Evolutionary conservation across 2,797 vertebrate species (phyloP).

Genomic region (Parambassis ranga): DNA sequence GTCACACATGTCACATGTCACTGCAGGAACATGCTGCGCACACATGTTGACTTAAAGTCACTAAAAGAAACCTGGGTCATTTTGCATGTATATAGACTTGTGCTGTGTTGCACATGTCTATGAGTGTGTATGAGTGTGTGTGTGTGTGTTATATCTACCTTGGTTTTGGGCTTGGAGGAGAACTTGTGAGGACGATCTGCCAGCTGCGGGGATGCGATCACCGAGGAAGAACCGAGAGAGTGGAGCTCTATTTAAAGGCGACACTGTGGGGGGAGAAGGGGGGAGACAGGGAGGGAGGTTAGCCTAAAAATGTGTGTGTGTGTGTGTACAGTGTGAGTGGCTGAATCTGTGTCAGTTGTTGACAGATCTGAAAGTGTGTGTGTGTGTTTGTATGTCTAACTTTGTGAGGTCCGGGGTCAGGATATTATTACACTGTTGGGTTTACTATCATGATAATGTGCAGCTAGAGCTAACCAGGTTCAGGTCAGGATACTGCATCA

Average conservation of each 20-base stretch:
- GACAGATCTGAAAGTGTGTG: not conserved
- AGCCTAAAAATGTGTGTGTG: not conserved
- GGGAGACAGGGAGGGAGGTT: too few species aligned
- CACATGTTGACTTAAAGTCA: not conserved
- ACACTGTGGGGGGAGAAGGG: rapidly evolving
- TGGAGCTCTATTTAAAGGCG: constrained; percentile 6
- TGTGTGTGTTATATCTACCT: constrained; percentile 45
- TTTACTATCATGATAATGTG: too few species aligned
- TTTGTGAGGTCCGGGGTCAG: not conserved
- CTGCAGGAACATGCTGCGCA: not conserved
- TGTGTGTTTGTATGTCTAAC: not conserved
- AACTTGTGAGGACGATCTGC: constrained; percentile 44
- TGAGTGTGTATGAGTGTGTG: too few species aligned
- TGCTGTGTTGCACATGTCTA: too few species aligned
- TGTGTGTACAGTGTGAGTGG: not conserved
- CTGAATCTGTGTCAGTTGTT: not conserved
- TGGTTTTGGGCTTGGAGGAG: constrained; percentile 33
- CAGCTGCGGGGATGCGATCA: constrained; percentile 43
- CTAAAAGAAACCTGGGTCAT: not conserved
- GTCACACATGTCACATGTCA: not conserved
- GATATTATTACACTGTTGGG: too few species aligned
- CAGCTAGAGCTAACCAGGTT: too few species aligned
- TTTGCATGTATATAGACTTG: too few species aligned
- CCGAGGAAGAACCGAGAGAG: constrained; percentile 15
- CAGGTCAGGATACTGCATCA: too few species aligned